Conservation (phyloP, 2,797 vertebrate genomes). For the Platyrinchus mystaceus region DNA sequence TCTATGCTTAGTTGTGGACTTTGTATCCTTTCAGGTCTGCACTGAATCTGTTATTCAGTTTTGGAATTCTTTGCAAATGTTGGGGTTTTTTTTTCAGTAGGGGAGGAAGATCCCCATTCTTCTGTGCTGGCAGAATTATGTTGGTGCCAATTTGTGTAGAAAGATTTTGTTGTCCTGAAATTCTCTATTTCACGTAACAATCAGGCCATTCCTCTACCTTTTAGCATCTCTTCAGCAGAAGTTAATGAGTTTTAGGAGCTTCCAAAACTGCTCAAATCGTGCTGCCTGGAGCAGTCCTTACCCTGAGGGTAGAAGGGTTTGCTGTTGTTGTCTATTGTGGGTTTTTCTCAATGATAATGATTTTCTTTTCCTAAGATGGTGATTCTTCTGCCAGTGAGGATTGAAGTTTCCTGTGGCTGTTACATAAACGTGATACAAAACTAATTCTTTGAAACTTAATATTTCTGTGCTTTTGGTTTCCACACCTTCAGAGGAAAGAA, state of each 20-base stretch:
- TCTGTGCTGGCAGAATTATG: not conserved
- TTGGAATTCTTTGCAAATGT: not conserved
- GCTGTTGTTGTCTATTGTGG: not conserved
- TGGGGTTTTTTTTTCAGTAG: not conserved
- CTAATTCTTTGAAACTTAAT: not conserved
- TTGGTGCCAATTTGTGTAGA: not conserved
- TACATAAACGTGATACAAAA: not conserved
- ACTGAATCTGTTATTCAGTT: not conserved
- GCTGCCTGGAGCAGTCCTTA: not conserved
- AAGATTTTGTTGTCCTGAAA: not conserved
- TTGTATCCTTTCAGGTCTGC: not conserved
- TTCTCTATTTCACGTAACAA: not conserved
- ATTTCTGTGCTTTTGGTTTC: not conserved
- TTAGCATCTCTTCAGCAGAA: not conserved
- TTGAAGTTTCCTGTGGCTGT: not conserved
- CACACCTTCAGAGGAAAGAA: not conserved
- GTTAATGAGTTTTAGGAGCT: not conserved
- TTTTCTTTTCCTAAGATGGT: not conserved
- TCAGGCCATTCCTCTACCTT: not conserved
- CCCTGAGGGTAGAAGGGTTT: not conserved
- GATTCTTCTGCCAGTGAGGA: not conserved
- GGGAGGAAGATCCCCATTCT: not conserved
- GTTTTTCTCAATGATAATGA: not conserved
- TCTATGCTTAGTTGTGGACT: not conserved
- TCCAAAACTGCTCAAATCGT: not conserved